Percentiles rank a stretch among this genome's conserved stretches.
These are phyloP conservation scores for Panopea generosa DNA, from an alignment of 2,888 invertebrate species.

Conservation along the genomic window DNA sequence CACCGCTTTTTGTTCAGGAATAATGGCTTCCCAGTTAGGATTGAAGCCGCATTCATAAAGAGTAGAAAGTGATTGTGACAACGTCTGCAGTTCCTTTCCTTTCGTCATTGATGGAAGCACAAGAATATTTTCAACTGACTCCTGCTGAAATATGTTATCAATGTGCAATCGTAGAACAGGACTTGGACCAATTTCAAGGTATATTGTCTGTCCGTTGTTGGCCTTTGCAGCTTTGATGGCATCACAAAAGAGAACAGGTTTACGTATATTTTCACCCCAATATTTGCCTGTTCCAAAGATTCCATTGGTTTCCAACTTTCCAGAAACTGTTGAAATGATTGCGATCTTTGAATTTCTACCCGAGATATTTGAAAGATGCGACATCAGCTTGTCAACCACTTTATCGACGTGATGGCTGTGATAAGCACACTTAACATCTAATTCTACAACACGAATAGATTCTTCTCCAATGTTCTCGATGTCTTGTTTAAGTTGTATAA, in stretches of 20 bases:
- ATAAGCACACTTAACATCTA: slow-evolving; percentile 9
- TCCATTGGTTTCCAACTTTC: not conserved
- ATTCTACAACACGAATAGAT: not conserved
- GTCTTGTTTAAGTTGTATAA: no score
- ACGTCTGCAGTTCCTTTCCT: slow-evolving; percentile 2
- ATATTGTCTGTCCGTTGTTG: slow-evolving; percentile 45
- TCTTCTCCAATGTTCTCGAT: no score
- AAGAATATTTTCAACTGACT: not conserved
- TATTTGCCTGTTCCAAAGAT: not conserved
- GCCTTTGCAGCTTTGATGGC: slow-evolving; percentile 40
- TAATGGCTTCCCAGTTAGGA: slow-evolving; percentile 1
- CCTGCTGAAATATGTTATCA: slow-evolving; percentile 15
- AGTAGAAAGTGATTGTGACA: slow-evolving; percentile 8
- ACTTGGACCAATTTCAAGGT: slow-evolving; percentile 52
- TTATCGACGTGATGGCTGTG: not conserved
- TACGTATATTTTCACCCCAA: slow-evolving; percentile 47
- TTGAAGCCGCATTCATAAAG: slow-evolving; percentile 9
- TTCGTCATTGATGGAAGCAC: slow-evolving; percentile 25
- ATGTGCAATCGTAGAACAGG: slow-evolving; percentile 40
- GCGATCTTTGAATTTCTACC: not conserved
- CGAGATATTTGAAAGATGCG: not conserved
- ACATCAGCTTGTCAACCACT: not conserved
- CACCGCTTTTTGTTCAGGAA: not conserved
- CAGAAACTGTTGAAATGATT: not conserved
- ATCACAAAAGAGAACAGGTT: slow-evolving; percentile 61